Conservation (phyloP, 2,797 vertebrate species). For the Pangasius larnaudii region DNA sequence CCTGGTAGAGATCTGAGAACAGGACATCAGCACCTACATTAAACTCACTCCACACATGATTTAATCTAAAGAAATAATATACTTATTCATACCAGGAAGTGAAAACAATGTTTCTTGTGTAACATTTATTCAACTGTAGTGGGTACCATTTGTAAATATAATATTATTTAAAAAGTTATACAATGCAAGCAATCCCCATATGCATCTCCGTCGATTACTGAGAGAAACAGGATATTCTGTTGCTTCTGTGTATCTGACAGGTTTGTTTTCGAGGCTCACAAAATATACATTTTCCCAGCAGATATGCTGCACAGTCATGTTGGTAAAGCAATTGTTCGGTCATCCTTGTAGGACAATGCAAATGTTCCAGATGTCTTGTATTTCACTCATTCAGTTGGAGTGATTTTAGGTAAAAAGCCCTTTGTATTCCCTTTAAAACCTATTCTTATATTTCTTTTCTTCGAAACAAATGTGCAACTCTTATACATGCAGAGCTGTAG, state of each 20-base stretch:
- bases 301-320: neutral
- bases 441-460: neutral
- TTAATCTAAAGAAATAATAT: neutral
- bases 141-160: conserved; percentile 10
- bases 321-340: conserved; percentile 1
- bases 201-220: neutral
- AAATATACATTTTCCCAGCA: conserved; percentile 7
- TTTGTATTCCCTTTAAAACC: conserved; percentile 19
- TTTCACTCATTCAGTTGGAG: neutral
- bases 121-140: neutral
- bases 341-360: conserved; percentile 5
- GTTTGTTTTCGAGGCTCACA: conserved; percentile 27
- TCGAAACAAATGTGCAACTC: neutral
- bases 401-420: conserved; percentile 23
- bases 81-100: conserved; percentile 4
- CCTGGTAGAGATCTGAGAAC: conserved; percentile 10
- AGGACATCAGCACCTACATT: neutral
- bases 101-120: conserved; percentile 11
- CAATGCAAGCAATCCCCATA: conserved; percentile 38
- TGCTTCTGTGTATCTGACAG: neutral
- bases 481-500: conserved; percentile 23
- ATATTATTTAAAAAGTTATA: conserved; percentile 9
- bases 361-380: neutral
- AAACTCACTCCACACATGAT: neutral
- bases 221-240: neutral